Conservation (phyloP, 2,797 vertebrate genomes). For the Mus minutoides region DNA sequence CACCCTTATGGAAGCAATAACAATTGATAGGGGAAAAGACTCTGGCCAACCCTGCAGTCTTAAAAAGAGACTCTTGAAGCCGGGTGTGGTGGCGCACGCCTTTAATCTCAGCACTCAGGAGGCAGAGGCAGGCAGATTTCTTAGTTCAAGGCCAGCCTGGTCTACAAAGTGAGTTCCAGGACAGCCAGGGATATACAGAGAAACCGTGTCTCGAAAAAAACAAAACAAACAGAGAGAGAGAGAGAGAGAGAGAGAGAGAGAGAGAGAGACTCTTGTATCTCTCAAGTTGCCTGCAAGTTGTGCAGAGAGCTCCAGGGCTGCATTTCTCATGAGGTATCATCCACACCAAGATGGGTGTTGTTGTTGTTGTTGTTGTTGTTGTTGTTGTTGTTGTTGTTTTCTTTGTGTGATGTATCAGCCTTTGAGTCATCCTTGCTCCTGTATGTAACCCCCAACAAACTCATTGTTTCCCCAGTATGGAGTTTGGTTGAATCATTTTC, state of each 20-base stretch:
- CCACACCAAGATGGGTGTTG: neutral
- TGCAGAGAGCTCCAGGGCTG: neutral
- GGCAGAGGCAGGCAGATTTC: too few species aligned
- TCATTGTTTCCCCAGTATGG: neutral
- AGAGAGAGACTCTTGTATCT: neutral
- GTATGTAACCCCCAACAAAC: neutral
- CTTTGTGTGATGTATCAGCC: neutral
- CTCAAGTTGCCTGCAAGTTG: neutral
- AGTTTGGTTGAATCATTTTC: neutral
- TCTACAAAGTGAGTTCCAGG: too few species aligned
- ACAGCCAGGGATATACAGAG: too few species aligned
- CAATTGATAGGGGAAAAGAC: neutral
- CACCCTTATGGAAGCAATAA: neutral
- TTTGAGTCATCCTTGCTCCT: neutral
- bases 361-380: neutral
- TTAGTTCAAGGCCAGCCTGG: too few species aligned
- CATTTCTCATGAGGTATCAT: neutral
- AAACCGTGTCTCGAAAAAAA: too few species aligned
- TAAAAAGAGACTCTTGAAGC: neutral
- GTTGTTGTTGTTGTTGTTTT: neutral
- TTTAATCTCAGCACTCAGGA: too few species aligned
- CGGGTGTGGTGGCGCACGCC: too few species aligned
- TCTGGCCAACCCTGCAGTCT: neutral
- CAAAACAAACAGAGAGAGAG: too few species aligned
- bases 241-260: neutral